Conservation (phyloP, 2,797 vertebrate species). For the Falco berigora region DNA sequence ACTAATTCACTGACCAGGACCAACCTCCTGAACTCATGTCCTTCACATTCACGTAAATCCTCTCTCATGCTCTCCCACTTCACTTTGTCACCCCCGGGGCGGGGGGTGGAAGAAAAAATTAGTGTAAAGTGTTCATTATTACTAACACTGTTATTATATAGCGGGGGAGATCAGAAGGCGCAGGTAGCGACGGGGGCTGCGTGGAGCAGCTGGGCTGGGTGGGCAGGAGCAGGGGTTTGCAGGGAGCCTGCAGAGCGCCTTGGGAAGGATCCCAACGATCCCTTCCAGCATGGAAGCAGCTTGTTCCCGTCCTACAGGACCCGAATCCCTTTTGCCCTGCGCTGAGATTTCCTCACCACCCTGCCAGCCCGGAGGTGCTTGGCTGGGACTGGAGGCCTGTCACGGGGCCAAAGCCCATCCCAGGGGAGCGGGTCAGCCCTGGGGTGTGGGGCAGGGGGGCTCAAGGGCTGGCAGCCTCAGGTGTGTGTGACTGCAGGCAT, state of each 20-base stretch:
- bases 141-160: not conserved
- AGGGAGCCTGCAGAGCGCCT: not conserved
- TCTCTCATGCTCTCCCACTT: not conserved
- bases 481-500: conserved; percentile 70
- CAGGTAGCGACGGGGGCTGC: not conserved
- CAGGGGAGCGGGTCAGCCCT: not conserved
- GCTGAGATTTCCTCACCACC: accelerated
- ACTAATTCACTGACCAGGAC: not conserved
- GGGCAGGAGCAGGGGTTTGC: not conserved
- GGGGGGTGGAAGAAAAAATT: not conserved
- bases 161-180: not conserved
- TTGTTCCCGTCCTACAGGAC: not conserved
- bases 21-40: not conserved
- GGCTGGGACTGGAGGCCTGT: not conserved
- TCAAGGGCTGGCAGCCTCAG: conserved; percentile 69
- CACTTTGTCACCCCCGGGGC: not conserved
- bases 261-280: not conserved
- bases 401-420: not conserved
- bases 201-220: not conserved
- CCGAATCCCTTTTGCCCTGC: not conserved
- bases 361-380: not conserved
- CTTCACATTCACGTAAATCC: not conserved
- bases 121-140: not conserved
- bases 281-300: not conserved
- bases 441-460: not conserved